Conservation (phyloP, 1,140 invertebrate genomes). For the Ceratoteleas bidentatus region DNA sequence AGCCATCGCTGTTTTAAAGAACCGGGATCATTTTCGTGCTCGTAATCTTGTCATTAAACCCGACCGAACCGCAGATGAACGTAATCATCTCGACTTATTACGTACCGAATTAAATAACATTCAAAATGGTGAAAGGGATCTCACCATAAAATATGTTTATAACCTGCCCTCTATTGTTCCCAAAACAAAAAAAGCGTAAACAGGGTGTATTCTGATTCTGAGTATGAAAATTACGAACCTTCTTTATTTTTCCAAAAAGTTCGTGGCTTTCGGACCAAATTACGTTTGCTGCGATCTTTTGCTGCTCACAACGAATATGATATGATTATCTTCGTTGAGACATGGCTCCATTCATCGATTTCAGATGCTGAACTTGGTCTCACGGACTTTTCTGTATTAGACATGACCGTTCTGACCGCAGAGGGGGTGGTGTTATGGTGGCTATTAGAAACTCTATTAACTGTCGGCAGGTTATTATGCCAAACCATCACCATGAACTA, state of each 20-base stretch:
- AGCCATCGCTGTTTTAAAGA: neutral
- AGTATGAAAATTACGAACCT: neutral
- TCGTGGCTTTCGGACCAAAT: neutral
- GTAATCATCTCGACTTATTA: neutral
- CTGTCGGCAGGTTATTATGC: too few species aligned
- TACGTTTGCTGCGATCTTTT: too few species aligned
- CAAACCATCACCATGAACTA: too few species aligned
- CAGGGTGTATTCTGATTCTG: neutral
- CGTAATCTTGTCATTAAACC: neutral
- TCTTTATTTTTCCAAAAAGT: neutral
- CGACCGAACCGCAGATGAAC: neutral
- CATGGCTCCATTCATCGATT: too few species aligned
- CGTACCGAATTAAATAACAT: neutral
- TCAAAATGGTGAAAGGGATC: neutral
- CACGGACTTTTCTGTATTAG: too few species aligned
- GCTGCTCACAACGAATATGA: too few species aligned
- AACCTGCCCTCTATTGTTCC: neutral
- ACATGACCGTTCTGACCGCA: too few species aligned
- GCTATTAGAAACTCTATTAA: too few species aligned
- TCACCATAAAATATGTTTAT: neutral
- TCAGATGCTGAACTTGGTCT: too few species aligned
- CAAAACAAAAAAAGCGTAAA: neutral
- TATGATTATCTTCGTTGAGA: too few species aligned
- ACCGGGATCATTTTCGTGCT: neutral
- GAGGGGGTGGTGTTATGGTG: too few species aligned